Evolutionary conservation across 2,113 vertebrate genomes (phyloP), one percentile per base, ranked within the genome.

Genomic region (Gambusia holbrooki): DNA sequence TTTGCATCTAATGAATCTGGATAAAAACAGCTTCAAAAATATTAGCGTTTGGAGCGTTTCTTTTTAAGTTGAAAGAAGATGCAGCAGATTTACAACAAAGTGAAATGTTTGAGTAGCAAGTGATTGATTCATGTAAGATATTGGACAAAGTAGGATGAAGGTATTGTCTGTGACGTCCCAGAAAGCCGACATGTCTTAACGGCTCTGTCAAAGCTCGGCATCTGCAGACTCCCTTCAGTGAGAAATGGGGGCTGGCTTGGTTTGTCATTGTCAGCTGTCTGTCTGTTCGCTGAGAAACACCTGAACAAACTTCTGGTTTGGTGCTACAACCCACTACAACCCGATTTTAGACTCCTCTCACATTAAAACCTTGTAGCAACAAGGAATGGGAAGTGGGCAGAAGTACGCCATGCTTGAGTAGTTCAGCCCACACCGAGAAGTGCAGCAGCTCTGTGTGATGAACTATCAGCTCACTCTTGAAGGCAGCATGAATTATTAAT

Each of bases 121-220:
- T 28, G 70, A 77, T 61, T 58, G 75, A 40, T 79, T 4, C 6
- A 32, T 1, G 37, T 76, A 67, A 27, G 42, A 54, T 40, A 1
- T 58, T 70, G 67, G 71, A 84, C 68, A 51, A 76, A 80, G 84
- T 84, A 10, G 0, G 62, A 37, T 48, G 69, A 78, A 83, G 73
- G 73, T 45, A 76, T 72, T 11, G 51, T 61, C 67, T 17, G 40
- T 1, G 9, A 76, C 27, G 35, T 62, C 76, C 72, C 51, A 74
- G 76, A 30, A 61, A 61, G 68, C 63, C 22, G 68, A 84, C 68
- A 9, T 29, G 72, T 76, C 82, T 69, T 83, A 78, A 83, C 81
- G 74, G 61, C 45, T 61, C 74, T 69, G 82, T 82, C 81, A 82
- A 71, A 64, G 58, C 33, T 30, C 9, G 74, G 74, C 58, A 22